Percentiles rank a stretch among this genome's conserved stretches.
These are phyloP conservation scores for Drosophila sturtevanti DNA, from an alignment of 1,140 invertebrate species.

Conservation along the genomic window DNA sequence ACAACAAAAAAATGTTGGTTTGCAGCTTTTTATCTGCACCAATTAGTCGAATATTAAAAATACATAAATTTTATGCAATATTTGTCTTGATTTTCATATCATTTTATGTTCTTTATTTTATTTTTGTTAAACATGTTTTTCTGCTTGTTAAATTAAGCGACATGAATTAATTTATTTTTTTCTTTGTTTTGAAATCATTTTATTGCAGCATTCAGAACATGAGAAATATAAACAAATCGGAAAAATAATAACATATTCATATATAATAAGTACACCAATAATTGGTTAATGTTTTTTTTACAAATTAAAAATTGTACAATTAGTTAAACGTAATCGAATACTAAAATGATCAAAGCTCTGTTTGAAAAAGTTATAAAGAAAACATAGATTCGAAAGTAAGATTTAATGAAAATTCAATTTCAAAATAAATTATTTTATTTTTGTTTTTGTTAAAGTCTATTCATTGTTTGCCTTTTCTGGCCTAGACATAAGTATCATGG, in stretches of 20 bases:
- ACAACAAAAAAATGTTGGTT: constrained; percentile 23
- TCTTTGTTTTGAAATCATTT: constrained; percentile 12
- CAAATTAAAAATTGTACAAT: too few relatives aligned
- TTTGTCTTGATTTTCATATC: constrained; percentile 31
- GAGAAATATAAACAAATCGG: neutral
- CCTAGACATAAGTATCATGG: constrained; percentile 32
- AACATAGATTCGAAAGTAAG: too few relatives aligned
- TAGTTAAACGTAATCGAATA: too few relatives aligned
- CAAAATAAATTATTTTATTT: neutral
- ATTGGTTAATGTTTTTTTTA: too few relatives aligned
- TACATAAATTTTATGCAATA: constrained; percentile 67
- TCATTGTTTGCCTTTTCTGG: constrained; percentile 47
- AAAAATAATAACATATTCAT: neutral
- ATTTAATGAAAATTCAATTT: neutral
- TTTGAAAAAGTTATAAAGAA: too few relatives aligned
- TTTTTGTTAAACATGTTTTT: constrained; percentile 29
- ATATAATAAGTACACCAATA: too few relatives aligned
- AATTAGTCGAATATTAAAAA: constrained; percentile 80
- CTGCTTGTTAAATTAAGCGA: constrained; percentile 39
- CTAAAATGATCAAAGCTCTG: too few relatives aligned
- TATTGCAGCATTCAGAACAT: neutral
- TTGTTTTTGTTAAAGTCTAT: neutral
- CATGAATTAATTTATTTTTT: constrained; percentile 33
- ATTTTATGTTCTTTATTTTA: constrained; percentile 27
- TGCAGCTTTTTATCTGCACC: constrained; percentile 60